phyloP scores from a whole-genome alignment of 2,888 invertebrate genomes.

The Rhabditophanes sp. region DNA sequence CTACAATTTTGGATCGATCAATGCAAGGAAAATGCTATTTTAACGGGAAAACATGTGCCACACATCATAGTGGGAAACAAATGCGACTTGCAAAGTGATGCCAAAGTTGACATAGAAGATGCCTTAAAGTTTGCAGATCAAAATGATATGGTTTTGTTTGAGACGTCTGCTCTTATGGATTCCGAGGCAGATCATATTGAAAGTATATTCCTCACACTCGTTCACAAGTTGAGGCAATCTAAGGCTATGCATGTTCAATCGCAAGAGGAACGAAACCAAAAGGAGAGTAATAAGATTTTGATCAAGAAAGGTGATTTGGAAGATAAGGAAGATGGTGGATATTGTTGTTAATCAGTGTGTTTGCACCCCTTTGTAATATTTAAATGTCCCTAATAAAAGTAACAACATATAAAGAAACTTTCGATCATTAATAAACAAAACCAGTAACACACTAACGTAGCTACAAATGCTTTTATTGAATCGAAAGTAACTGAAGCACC shows the following conservation, averaged over 20 bases:
- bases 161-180: constrained; percentile 60
- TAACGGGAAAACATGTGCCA: constrained; percentile 50
- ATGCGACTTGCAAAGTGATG: constrained; percentile 56
- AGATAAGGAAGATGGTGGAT: neutral
- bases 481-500: no score
- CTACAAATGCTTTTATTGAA: no score
- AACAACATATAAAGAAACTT: no score
- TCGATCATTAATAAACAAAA: no score
- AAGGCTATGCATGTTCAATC: constrained; percentile 50
- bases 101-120: neutral
- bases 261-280: constrained; percentile 26
- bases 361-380: neutral
- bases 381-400: constrained; percentile 12
- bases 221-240: constrained; percentile 59
- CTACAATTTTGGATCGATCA: constrained; percentile 63
- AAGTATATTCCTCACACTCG: constrained; percentile 63
- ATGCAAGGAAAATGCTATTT: constrained; percentile 52
- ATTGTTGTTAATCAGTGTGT: neutral
- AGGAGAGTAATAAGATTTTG: constrained; percentile 9
- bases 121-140: constrained; percentile 55
- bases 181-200: constrained; percentile 58
- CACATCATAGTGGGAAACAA: constrained; percentile 65
- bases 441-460: no score
- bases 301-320: neutral
- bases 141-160: constrained; percentile 56